Base-by-base conservation (phyloP, 2,113 vertebrate species). In the Nyctereutes procyonoides region DNA sequence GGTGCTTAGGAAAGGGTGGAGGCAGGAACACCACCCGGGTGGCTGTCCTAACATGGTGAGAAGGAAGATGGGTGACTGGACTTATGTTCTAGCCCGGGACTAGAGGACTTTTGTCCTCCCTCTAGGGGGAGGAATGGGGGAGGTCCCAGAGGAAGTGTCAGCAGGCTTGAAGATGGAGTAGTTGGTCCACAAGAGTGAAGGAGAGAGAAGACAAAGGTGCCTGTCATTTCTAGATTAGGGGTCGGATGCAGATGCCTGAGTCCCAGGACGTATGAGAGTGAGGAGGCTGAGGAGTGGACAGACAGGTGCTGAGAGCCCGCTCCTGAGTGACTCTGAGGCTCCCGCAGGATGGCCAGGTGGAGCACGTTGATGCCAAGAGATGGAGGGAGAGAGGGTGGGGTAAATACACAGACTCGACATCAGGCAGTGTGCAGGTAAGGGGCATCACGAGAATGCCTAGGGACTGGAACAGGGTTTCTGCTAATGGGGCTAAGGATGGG, bases 211-310 rank as follows among this genome's bases (percentile, higher is more conserved):
- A 15, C 38, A 6, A 5, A 6, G 2, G 3, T 51, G 92, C 22
- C 84, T 0, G 28, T 0, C 3, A 35, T 17, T 13, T 65, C 43
- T 9, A 15, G 60, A 4, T 53, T 5, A n/a, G 80, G 12, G n/a
- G 5, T 11, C 0, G 0, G 17, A 5, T 5, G 12, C 2, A 3
- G 65, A 19, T 4, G 63, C 4, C 56, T 12, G 35, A 11, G 2
- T 71, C 67, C 79, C 0, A 15, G 93, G 19, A 81, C 38, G 10
- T 17, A 48, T 55, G 17, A 28, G 30, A 5, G n/a, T 1, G 32
- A 20, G 53, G 3, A 38, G 43, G 24, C 43, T 16, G 32, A 1
- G 0, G 9, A 22, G 55, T 28, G 69, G 55, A n/a, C 26, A 22
- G 28, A 5, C 1, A 2, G 28, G 12, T 20, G 3, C 30, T 1